phyloP scores from a whole-genome alignment of 2,113 vertebrate species.

The Antigone vipio region DNA sequence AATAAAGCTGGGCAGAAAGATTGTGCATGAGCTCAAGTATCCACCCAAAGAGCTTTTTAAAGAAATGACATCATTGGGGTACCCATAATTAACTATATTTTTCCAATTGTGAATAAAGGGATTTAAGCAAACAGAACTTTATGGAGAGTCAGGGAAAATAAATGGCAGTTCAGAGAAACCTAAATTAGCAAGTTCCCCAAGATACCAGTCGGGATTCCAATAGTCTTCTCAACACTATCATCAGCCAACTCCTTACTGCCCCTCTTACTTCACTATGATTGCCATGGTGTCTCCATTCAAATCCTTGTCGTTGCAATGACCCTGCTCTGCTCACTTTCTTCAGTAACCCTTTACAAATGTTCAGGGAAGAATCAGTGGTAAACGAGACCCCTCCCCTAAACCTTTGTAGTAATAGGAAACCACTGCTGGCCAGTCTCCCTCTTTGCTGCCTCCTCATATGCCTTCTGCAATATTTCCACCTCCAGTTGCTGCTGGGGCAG shows the following conservation, averaged over 20 bases:
- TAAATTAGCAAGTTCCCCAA: neutral
- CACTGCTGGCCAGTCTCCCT: neutral
- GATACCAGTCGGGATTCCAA: neutral
- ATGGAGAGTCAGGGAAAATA: neutral
- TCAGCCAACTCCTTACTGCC: neutral
- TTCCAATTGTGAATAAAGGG: neutral
- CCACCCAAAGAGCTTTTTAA: neutral
- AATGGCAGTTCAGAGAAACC: neutral
- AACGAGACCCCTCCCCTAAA: neutral
- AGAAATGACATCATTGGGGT: fast-evolving
- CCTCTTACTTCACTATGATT: neutral
- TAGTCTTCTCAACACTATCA: neutral
- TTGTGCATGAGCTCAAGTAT: neutral
- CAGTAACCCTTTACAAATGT: neutral
- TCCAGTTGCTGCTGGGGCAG: fast-evolving
- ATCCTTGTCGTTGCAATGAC: neutral
- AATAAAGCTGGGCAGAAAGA: neutral
- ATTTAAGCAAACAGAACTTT: neutral
- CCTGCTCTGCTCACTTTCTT: neutral
- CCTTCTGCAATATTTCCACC: neutral
- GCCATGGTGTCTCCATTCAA: neutral
- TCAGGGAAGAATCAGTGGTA: neutral
- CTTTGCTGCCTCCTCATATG: neutral
- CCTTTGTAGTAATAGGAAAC: neutral
- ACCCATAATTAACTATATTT: neutral